phyloP scores from a whole-genome alignment of 2,797 vertebrate genomes.

The Iguana delicatissima region DNA sequence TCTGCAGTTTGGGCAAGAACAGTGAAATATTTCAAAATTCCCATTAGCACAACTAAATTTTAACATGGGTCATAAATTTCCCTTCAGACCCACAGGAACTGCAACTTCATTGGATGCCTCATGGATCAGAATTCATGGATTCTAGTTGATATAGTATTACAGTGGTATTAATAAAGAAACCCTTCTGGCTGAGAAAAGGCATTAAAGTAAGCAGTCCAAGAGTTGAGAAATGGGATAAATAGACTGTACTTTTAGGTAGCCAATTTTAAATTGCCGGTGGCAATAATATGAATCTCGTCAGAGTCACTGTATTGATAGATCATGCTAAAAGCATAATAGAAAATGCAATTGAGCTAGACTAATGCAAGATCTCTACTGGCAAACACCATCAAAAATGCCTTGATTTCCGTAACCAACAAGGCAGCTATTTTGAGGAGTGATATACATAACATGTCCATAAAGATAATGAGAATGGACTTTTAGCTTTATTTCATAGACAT shows the following conservation, averaged over 20 bases:
- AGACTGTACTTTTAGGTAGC: constrained; percentile 11
- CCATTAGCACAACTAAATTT: not conserved
- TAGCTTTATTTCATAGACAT: not conserved
- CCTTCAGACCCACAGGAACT: constrained; percentile 13
- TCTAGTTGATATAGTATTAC: constrained; percentile 13
- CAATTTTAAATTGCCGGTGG: constrained; percentile 32
- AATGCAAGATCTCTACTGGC: constrained; percentile 37
- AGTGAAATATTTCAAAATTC: constrained; percentile 33
- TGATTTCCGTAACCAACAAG: constrained; percentile 22
- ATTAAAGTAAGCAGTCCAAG: constrained; percentile 19
- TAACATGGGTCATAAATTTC: not conserved
- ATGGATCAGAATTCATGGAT: constrained; percentile 20
- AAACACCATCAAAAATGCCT: constrained; percentile 43
- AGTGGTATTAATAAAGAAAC: constrained; percentile 13
- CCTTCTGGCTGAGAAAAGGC: constrained; percentile 3
- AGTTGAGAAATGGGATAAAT: constrained; percentile 30
- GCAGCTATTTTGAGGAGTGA: constrained; percentile 8
- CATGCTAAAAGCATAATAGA: constrained; percentile 31
- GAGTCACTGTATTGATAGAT: constrained; percentile 11
- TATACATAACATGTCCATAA: not conserved
- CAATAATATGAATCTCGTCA: constrained; percentile 25
- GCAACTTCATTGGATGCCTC: not conserved
- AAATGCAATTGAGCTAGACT: constrained; percentile 43
- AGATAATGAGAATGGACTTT: not conserved
- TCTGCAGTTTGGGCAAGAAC: not conserved